Evolutionary conservation across 1,140 invertebrate species (phyloP), one percentile per base, ranked within the genome.

Genomic region (Grapholita molesta): DNA sequence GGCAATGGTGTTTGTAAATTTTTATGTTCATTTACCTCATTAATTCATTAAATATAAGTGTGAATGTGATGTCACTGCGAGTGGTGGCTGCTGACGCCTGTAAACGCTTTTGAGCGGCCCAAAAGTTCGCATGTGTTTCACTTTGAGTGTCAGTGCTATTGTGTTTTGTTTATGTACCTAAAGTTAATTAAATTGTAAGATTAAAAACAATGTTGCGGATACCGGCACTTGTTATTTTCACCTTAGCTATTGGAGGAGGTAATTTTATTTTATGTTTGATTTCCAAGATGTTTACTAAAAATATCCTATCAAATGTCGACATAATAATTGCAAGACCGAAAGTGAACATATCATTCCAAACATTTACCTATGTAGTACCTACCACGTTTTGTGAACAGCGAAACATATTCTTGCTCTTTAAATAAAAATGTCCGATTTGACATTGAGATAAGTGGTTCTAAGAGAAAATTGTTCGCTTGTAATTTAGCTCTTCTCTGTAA

Each of bases 11-110:
- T 68, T 71, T 67, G 72, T 74, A 70, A 80, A 83, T 81, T 82
- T 78, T 67, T 3, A 61, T 61, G 73, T 79, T 77, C 70, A 77
- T 82, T 84, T 82, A 74, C 68, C 70, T 79, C 80, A 81, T 84
- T 84, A 80, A 77, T 75, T 78, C 73, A 76, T 81, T 81, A 80
- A 69, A 76, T 48, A 66, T 72, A 69, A 30, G 73, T 80, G 71
- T 73, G 75, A 82, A 28, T 28, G 55, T 88, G 86, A 86, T 85
- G 82, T 88, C 83, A 85, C 74, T 79, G 72, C 70, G 72, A 71
- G 70, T 71, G 70, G 70, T 79, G 25, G 52, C 65, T 64, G 68
- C 68, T 28, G 67, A 71, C 72, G 74, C 74, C 66, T 71, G 79
- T 83, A 82, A 84, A 78, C 65, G 77, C 70, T 75, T 72, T 53